Evolutionary conservation across 2,888 invertebrate genomes (phyloP), one percentile per base, ranked within the genome.

Genomic region (Cacoxenus indagator): DNA sequence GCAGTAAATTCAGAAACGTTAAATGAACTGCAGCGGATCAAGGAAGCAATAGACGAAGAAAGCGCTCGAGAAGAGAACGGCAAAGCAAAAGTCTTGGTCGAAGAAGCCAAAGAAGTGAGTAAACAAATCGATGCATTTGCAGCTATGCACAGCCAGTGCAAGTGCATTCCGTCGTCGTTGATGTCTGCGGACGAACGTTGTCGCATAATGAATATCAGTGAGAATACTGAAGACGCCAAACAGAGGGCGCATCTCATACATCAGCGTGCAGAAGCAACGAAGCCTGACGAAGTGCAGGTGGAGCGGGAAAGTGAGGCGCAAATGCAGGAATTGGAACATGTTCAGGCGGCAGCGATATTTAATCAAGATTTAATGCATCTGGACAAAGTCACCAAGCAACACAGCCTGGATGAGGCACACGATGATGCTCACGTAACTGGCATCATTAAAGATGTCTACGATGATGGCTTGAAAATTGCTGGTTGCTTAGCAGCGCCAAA

Each of bases 41-140:
- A 19, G 31, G 31, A 48, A 48, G 4, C 17, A 17, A 48, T 19
- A 48, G 3, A 48, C n/a, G 6, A 48, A 17, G 48, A 19, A 48
- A 8, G 48, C 0, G 48, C 3, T 17, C 2, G 19, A 2, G 14
- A 19, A 48, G 48, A 19, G 3, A 17, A 19, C n/a, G 59, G 6
- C 19, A 5, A 59, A 19, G 59, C 14, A 59, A 27, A 17, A 14
- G 55, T 2, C 57, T 8, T 8, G n/a, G 31, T 14, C 29, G 43
- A 31, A 43, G 74, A 74, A 74, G 65, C 72, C 71, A 31, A 73
- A 69, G 68, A 73, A 73, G 64, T 67, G 55, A 19, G 24, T 2
- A 51, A 51, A 70, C 67, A 73, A 74, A 74, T 74, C 74, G 64
- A 74, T 74, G 71, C 54, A 51, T 11, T n/a, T 27, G 22, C 27